These are phyloP conservation scores for Leptopilina drosophilae DNA, from an alignment of 2,888 invertebrate species.

Conservation along the genomic window DNA sequence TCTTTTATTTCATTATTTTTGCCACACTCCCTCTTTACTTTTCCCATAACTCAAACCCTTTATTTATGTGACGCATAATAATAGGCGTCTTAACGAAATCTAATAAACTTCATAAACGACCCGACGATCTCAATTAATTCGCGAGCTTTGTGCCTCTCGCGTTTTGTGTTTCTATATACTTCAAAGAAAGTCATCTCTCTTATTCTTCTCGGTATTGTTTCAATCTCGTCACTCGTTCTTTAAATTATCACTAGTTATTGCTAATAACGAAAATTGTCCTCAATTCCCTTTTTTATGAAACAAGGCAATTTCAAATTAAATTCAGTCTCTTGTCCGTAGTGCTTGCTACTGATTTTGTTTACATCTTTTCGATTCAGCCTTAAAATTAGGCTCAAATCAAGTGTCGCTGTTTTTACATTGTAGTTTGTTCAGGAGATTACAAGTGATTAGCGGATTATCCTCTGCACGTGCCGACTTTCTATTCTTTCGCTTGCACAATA, in stretches of 20 bases:
- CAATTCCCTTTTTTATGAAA: no score
- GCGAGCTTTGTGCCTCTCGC: conserved; percentile 16
- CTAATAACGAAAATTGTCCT: no score
- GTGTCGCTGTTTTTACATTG: neutral
- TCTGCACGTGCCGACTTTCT: conserved; percentile 24
- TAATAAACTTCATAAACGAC: conserved; percentile 74
- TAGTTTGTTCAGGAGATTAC: conserved; percentile 18
- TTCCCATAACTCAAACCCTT: conserved; percentile 44
- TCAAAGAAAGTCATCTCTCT: neutral
- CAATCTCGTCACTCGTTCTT: neutral
- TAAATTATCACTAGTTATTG: no score
- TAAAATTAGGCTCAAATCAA: no score
- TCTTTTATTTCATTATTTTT: conserved; percentile 64
- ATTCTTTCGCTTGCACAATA: neutral
- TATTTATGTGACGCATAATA: conserved; percentile 65
- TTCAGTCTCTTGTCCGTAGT: no score
- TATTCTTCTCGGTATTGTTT: neutral
- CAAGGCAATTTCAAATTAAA: no score
- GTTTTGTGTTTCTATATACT: neutral
- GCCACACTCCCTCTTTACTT: conserved; percentile 43
- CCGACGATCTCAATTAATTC: conserved; percentile 62
- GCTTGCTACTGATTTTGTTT: neutral
- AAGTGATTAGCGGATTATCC: conserved; percentile 25
- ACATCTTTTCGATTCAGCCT: no score
- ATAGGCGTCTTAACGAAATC: conserved; percentile 73